Percentiles rank a stretch among this genome's conserved stretches.
Evolutionary conservation across 2,113 vertebrate genomes (phyloP).

Genomic region (Thalassarche chlororhynchos): DNA sequence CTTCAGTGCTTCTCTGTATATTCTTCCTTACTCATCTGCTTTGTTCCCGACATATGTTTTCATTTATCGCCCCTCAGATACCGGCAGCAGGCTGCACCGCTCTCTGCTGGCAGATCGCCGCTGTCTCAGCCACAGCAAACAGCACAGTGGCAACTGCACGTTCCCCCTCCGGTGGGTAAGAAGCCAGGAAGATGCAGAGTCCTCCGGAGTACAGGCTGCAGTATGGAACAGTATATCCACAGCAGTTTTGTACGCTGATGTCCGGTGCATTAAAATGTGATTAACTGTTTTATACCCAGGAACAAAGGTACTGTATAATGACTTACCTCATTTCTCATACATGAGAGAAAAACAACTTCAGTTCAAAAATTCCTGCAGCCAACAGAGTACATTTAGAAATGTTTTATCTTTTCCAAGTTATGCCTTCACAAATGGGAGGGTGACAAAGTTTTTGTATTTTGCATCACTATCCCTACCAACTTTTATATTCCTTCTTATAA

Average conservation of each 20-base stretch:
- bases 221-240: not conserved
- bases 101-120: not conserved
- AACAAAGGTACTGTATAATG: not conserved
- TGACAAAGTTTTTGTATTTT: not conserved
- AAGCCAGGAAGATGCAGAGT: not conserved
- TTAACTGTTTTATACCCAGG: not conserved
- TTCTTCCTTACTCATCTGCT: not conserved
- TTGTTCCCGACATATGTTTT: not conserved
- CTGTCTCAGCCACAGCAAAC: rapidly evolving
- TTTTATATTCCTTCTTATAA: not conserved
- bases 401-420: not conserved
- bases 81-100: not conserved
- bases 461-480: not conserved
- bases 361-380: not conserved
- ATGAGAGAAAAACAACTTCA: not conserved
- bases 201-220: not conserved
- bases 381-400: not conserved
- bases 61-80: not conserved
- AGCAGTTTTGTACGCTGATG: not conserved
- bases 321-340: not conserved
- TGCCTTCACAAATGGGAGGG: not conserved
- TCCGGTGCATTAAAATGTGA: not conserved
- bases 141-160: rapidly evolving
- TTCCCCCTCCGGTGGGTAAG: rapidly evolving
- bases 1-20: not conserved